Evolutionary conservation across 2,888 invertebrate species (phyloP).

Genomic region (Drosophila vallismaia): DNA sequence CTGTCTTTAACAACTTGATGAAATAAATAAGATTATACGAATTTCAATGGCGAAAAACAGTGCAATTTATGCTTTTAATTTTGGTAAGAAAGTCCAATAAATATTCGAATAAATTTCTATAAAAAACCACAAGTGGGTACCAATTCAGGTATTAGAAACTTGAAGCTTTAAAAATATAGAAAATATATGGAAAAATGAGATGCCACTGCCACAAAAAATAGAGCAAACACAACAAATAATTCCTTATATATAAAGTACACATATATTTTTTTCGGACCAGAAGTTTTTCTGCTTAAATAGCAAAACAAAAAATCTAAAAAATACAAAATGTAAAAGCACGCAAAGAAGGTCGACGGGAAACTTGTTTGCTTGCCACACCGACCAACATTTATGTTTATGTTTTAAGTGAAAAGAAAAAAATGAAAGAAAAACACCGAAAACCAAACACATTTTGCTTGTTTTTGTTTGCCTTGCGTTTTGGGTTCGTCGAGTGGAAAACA

Average conservation of each 20-base stretch:
- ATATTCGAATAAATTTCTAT: neutral
- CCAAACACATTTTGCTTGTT: slow-evolving; percentile 37
- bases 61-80: neutral
- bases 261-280: slow-evolving; percentile 5
- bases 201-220: slow-evolving; percentile 6
- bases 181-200: slow-evolving; percentile 1
- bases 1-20: slow-evolving; percentile 5
- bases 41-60: neutral
- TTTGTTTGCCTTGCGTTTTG: slow-evolving; percentile 48
- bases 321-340: slow-evolving; percentile 15
- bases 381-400: slow-evolving; percentile 65
- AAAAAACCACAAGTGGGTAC: neutral
- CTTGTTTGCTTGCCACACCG: slow-evolving; percentile 57
- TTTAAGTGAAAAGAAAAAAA: slow-evolving; percentile 32
- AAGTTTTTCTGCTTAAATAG: slow-evolving; percentile 30
- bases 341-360: slow-evolving; percentile 28
- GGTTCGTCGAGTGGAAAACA: slow-evolving; percentile 74
- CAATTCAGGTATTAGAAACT: neutral
- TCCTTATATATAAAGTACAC: neutral
- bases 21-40: slow-evolving; percentile 1
- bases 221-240: slow-evolving; percentile 10
- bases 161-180: neutral
- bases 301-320: slow-evolving; percentile 18
- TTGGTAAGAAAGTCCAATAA: neutral
- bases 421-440: slow-evolving; percentile 42